A percentile compares a stretch with the other conserved stretches of the same genome.
These are phyloP conservation scores for Pycnomerus fuliginosus DNA, from an alignment of 2,888 invertebrate species.

Conservation along the genomic window DNA sequence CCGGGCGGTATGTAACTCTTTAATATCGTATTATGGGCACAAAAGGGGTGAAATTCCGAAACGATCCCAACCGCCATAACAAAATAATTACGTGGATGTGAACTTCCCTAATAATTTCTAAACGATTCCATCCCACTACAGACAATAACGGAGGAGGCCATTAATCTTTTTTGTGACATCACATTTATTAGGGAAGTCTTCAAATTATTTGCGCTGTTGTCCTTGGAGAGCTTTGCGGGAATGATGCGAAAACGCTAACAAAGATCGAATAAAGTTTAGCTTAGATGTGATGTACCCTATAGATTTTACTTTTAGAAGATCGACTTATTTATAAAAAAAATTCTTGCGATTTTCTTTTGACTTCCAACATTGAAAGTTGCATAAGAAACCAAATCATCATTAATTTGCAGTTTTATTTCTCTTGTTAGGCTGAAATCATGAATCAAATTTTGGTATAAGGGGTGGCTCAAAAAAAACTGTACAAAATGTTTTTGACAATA, in stretches of 20 bases:
- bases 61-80: slow-evolving; percentile 3
- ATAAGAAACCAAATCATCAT: no score
- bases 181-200: slow-evolving; percentile 32
- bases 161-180: slow-evolving; percentile 35
- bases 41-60: slow-evolving; percentile 14
- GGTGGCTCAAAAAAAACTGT: no score
- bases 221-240: neutral
- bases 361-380: no score
- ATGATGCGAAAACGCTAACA: neutral
- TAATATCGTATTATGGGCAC: slow-evolving; percentile 23
- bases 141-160: slow-evolving; percentile 29
- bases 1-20: slow-evolving; percentile 31
- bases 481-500: no score
- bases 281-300: no score
- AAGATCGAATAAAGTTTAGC: no score
- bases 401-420: no score
- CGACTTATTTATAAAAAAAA: no score
- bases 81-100: slow-evolving; percentile 9
- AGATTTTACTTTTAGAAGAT: no score
- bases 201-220: slow-evolving; percentile 29
- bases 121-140: slow-evolving; percentile 22
- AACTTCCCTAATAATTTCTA: slow-evolving; percentile 15
- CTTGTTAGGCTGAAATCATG: no score
- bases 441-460: no score
- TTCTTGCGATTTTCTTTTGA: no score